Conservation (phyloP, 2,113 vertebrate genomes). For the Forbesichthys agassizii region DNA sequence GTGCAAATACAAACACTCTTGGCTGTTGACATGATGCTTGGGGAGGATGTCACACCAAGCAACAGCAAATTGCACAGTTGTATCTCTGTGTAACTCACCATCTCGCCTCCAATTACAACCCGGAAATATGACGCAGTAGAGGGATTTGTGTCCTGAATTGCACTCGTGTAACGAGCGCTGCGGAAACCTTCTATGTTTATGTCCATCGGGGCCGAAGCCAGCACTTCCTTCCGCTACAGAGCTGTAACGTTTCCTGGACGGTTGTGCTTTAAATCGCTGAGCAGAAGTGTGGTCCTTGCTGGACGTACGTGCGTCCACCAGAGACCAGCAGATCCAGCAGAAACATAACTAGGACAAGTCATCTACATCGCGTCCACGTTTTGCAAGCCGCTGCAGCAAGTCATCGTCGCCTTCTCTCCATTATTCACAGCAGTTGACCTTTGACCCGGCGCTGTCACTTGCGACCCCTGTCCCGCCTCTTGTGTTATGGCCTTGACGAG, state of each 20-base stretch:
- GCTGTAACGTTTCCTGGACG: too few species aligned
- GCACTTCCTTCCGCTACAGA: too few species aligned
- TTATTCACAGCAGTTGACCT: constrained; percentile 39
- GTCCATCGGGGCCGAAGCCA: too few species aligned
- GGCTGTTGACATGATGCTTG: constrained; percentile 27
- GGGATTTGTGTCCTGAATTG: not conserved
- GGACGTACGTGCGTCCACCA: too few species aligned
- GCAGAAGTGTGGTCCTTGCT: too few species aligned
- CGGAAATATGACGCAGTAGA: not conserved
- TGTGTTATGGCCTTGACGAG: constrained; percentile 32
- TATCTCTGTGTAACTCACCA: too few species aligned
- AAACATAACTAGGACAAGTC: constrained; percentile 17
- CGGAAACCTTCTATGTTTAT: too few species aligned
- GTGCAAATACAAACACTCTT: constrained; percentile 28
- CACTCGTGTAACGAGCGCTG: too few species aligned
- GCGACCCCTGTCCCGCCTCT: constrained; percentile 30
- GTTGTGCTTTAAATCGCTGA: too few species aligned
- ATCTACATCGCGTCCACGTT: constrained; percentile 42
- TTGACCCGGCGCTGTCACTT: constrained; percentile 48
- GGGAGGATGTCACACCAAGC: constrained; percentile 8
- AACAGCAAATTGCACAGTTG: too few species aligned
- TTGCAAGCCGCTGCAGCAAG: constrained; percentile 7
- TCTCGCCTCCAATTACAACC: not conserved
- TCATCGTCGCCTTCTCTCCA: constrained; percentile 8
- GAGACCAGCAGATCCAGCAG: not conserved